These are phyloP conservation scores for Monoplex corrugatus DNA, from an alignment of 2,888 invertebrate species.

Conservation along the genomic window DNA sequence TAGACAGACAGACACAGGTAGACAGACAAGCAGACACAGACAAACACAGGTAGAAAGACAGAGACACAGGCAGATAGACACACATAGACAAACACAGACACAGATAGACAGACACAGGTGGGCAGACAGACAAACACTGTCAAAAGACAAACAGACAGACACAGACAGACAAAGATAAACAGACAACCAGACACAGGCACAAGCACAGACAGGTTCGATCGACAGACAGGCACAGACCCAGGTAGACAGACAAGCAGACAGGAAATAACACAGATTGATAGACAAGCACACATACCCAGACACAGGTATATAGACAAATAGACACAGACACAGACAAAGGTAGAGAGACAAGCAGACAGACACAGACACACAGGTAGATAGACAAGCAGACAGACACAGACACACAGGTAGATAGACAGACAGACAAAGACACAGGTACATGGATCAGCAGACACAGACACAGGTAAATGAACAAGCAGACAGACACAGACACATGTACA, in stretches of 20 bases:
- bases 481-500: too few species aligned
- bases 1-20: neutral
- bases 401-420: too few species aligned
- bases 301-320: too few species aligned
- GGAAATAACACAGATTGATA: too few species aligned
- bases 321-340: too few species aligned
- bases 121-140: conserved; percentile 7
- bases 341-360: too few species aligned
- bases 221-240: conserved; percentile 3
- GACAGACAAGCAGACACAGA: neutral
- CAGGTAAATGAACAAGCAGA: too few species aligned
- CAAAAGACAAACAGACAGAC: neutral
- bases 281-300: too few species aligned
- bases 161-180: conserved; percentile 17
- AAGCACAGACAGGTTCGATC: neutral
- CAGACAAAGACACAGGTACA: too few species aligned
- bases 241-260: neutral
- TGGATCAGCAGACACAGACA: too few species aligned
- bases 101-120: neutral
- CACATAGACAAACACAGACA: neutral
- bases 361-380: too few species aligned
- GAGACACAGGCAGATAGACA: neutral
- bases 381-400: too few species aligned
- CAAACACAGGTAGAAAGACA: neutral
- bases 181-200: neutral